Evolutionary conservation across 2,797 vertebrate genomes (phyloP), one percentile per base, ranked within the genome.

Genomic region (Anableps anableps): DNA sequence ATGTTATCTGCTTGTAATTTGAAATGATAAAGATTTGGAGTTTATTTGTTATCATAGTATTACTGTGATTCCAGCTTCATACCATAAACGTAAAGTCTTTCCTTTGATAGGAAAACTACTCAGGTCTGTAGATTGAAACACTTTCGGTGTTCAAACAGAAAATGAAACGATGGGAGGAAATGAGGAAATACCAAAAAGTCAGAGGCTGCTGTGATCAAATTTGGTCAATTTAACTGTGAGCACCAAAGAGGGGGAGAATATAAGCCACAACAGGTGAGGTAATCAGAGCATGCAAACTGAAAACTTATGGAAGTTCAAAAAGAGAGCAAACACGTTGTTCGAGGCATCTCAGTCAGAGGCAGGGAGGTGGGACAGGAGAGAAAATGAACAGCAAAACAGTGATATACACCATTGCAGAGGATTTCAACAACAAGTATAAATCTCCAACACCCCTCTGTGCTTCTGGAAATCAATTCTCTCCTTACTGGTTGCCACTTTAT

Each of bases 381-480:
- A 55, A 87, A 88, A 88, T 75, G 77, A 90, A 85, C 85, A 80
- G 88, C 76, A 83, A 90, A 88, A 89, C 79, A 84, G 82, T 92
- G 91, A 93, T 93, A 82, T 88, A 94, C 81, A 23, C 88, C 87
- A 38, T 77, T 75, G 81, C 86, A 85, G 90, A 78, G 7, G 77
- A 85, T 89, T 87, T 85, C 55, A n/a, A 77, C 79, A 74, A 5
- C 3, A 47, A 76, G 82, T 86, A 88, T 95, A 91, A 95, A 96
- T 95, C 93, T 92, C 73, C 77, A 89, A 75, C 83, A 38, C 87
- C 85, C 86, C 85, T 88, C 81, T 74, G 31, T 85, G 89, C 86
- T 89, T 91, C 89, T 92, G 91, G 88, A 93, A 94, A 94, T 94
- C 90, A 94, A 93, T 95, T 91, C 80, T 87, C 84, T 91, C 70